phyloP scores from a whole-genome alignment of 2,113 vertebrate genomes.

The Anhinga rufa region DNA sequence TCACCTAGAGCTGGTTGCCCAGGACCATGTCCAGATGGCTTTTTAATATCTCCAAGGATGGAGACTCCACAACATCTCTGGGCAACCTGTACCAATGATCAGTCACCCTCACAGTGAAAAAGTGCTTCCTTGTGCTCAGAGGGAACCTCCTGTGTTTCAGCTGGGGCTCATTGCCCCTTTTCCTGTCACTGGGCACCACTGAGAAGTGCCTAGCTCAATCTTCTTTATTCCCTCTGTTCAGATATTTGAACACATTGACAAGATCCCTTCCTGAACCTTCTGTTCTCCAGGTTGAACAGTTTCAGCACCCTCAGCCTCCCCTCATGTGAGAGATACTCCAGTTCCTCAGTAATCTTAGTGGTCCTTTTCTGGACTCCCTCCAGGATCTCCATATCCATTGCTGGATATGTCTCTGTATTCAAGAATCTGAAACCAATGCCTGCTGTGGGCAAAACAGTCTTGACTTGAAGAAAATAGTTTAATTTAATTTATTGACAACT shows the following conservation, averaged over 20 bases:
- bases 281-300: background rate
- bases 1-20: background rate
- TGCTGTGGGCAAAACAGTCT: background rate
- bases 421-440: background rate
- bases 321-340: background rate
- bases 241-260: background rate
- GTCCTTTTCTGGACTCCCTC: background rate
- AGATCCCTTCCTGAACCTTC: background rate
- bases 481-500: background rate
- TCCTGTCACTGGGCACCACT: background rate
- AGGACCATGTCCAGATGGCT: background rate
- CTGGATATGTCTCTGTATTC: background rate
- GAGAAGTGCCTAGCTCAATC: background rate
- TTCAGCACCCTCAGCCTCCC: background rate
- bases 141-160: background rate
- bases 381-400: background rate
- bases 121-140: background rate
- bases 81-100: background rate
- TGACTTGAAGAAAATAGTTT: background rate
- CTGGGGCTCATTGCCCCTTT: no score
- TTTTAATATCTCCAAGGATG: background rate
- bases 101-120: background rate
- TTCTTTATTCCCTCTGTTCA: background rate
- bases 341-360: background rate
- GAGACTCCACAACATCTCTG: background rate